Evolutionary conservation across 2,888 invertebrate genomes (phyloP), one percentile per base, ranked within the genome.

Genomic region (Melolontha melolontha): DNA sequence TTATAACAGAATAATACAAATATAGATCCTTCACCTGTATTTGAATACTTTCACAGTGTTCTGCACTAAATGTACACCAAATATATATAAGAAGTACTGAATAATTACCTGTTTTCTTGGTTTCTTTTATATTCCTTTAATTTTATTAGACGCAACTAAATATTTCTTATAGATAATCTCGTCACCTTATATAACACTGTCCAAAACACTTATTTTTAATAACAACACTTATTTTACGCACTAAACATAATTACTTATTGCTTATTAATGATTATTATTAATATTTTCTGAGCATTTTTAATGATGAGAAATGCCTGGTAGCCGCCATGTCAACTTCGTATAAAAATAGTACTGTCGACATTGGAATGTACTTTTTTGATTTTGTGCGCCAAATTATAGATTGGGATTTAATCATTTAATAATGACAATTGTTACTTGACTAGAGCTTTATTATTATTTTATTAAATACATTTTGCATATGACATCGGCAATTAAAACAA

Each of bases 251-350:
- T 64, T 67, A 41, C 59, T 69, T 54, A 71, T 67, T 66, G 69
- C 67, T 66, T 67, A 71, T 69, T 70, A 68, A 65, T 54, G 41
- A 50, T 29, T 68, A 50, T 66, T 63, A 64, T 65, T 52, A 71
- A 70, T 72, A 74, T 76, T 76, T 76, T 75, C 73, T 74, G 72
- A 75, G 73, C 77, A 75, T 75, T 78, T 78, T 77, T 75, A 75
- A 76, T 71, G 71, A 73, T 72, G 75, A 75, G 75, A 76, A 78
- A 76, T 75, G 74, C 75, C 73, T 74, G 72, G 73, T 70, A 67
- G 73, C 74, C 80, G 81, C 82, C 82, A 82, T 82, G 76, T 80
- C 81, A 80, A 78, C 78, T 79, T 77, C 73, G 78, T 79, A 79
- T 80, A 81, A 81, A 81, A 81, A 81, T 81, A 81, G 81, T 79